Conservation (phyloP, 2,888 invertebrate species). For the Ashinkailepas kermadecensis region DNA sequence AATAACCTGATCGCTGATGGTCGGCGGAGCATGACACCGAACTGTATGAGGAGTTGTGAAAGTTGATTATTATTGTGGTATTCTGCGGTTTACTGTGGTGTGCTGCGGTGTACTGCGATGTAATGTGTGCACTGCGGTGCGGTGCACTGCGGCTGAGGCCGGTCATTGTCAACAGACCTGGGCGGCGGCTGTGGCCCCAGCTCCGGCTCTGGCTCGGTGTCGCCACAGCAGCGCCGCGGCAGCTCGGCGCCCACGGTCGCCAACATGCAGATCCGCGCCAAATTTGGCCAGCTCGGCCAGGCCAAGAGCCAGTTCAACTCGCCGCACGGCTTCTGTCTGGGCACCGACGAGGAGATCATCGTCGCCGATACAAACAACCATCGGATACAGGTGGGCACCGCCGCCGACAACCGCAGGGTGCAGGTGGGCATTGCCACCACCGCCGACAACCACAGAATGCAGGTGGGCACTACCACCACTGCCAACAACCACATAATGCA, state of each 20-base stretch:
- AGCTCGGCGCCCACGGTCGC: conserved; percentile 60
- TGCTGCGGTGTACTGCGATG: neutral
- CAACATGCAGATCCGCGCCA: conserved; percentile 80
- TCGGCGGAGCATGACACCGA: too few relatives aligned
- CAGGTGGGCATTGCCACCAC: too few relatives aligned
- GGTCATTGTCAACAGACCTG: neutral
- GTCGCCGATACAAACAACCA: conserved; percentile 96
- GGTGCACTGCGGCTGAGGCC: neutral
- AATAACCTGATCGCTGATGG: too few relatives aligned
- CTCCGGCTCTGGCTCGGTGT: neutral
- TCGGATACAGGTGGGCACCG: conserved; percentile 64
- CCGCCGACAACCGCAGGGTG: too few relatives aligned
- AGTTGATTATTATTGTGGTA: neutral
- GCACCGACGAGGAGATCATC: conserved; percentile 89
- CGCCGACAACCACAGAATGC: too few relatives aligned
- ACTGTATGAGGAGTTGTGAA: too few relatives aligned
- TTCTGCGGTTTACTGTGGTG: conserved; percentile 19
- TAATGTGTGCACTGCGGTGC: too few relatives aligned
- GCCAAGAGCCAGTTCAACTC: conserved; percentile 93
- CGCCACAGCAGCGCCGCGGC: conserved; percentile 32
- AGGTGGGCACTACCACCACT: too few relatives aligned
- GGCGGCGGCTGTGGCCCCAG: neutral
- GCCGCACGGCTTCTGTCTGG: conserved; percentile 93
- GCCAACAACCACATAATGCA: too few relatives aligned
- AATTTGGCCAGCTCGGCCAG: conserved; percentile 88